phyloP scores from a whole-genome alignment of 2,797 vertebrate genomes.

The Alosa sapidissima region DNA sequence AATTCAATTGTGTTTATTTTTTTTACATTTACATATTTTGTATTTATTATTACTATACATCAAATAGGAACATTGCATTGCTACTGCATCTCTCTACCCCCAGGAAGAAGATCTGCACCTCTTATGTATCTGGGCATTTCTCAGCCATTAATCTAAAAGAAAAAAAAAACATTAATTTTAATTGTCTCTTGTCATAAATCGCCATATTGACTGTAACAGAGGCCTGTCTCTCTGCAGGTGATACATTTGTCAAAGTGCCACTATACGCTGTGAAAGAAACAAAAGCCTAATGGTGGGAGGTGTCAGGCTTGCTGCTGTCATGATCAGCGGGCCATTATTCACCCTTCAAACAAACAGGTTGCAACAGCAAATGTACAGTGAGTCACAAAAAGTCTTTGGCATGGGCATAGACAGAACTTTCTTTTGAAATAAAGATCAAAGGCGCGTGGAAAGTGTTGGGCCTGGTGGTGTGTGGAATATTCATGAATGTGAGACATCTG shows the following conservation, averaged over 20 bases:
- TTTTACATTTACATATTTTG: background rate
- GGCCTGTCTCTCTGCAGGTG: background rate
- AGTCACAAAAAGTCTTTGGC: constrained; percentile 63
- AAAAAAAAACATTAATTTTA: background rate
- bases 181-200: background rate
- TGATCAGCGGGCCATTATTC: constrained; percentile 48
- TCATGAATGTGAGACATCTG: constrained; percentile 77
- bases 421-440: constrained; percentile 81
- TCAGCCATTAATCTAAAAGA: too few relatives aligned
- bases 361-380: constrained; percentile 57
- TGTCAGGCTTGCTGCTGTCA: constrained; percentile 40
- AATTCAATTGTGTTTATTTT: background rate
- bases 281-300: constrained; percentile 46
- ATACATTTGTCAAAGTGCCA: constrained; percentile 20
- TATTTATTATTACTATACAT: background rate
- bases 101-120: background rate
- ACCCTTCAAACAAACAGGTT: constrained; percentile 68
- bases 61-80: background rate
- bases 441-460: constrained; percentile 51
- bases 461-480: constrained; percentile 66
- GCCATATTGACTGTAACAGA: background rate
- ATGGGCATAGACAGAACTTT: constrained; percentile 63
- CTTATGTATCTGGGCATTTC: too few relatives aligned
- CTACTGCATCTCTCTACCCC: background rate
- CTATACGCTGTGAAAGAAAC: constrained; percentile 41